Percentiles rank a stretch among this genome's conserved stretches.
These are phyloP conservation scores for Phyllotreta cruciferae DNA, from an alignment of 2,888 invertebrate species.

Conservation along the genomic window DNA sequence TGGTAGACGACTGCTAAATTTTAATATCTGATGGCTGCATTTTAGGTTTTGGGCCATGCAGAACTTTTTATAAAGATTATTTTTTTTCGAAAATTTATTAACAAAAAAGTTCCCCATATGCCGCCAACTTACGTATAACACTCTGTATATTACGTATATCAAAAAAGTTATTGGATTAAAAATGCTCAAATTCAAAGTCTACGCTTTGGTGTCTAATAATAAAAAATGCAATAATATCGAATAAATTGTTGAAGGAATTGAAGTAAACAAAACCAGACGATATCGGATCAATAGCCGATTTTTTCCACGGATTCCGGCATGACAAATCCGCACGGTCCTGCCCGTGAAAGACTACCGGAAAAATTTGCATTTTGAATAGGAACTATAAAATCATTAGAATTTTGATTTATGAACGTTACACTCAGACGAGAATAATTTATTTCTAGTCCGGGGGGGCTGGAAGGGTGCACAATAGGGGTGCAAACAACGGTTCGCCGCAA, in stretches of 20 bases:
- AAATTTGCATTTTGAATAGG: constrained; percentile 41
- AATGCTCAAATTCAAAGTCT: too few relatives aligned
- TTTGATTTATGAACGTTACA: constrained; percentile 40
- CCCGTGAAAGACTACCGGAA: constrained; percentile 20
- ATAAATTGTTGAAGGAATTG: background rate
- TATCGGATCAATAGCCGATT: constrained; percentile 13
- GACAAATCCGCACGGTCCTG: constrained; percentile 22
- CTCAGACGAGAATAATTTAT: constrained; percentile 40
- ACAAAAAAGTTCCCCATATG: too few relatives aligned
- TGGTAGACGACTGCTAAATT: too few relatives aligned
- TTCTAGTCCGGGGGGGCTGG: constrained; percentile 38
- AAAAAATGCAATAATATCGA: too few relatives aligned
- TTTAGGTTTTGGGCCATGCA: too few relatives aligned
- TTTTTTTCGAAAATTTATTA: too few relatives aligned
- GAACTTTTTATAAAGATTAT: too few relatives aligned
- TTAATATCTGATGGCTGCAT: too few relatives aligned
- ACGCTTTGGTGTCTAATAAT: too few relatives aligned
- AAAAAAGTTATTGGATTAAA: too few relatives aligned
- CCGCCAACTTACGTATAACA: too few relatives aligned
- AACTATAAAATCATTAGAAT: constrained; percentile 42
- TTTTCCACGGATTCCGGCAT: constrained; percentile 20
- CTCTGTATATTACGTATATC: too few relatives aligned
- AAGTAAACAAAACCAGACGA: constrained; percentile 11
- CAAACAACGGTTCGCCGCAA: constrained; percentile 40
- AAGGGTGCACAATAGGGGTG: constrained; percentile 42